phyloP scores from a whole-genome alignment of 2,113 vertebrate genomes.

The Ancistrus triradiatus region DNA sequence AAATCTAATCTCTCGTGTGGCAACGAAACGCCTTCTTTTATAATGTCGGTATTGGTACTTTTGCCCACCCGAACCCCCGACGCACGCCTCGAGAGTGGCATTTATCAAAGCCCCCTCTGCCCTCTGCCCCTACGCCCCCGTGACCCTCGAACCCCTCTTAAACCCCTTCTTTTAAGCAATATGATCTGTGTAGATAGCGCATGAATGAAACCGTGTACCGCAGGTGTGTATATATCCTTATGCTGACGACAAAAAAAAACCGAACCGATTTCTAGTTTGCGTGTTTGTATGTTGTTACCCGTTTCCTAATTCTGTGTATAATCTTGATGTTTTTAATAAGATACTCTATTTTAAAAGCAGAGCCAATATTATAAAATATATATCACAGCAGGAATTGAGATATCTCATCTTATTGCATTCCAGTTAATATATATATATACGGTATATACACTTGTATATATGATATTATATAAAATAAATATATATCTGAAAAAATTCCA shows the following conservation, averaged over 20 bases:
- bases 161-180: slow-evolving; percentile 99
- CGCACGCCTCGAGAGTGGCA: not conserved
- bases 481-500: slow-evolving; percentile 57
- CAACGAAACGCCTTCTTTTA: slow-evolving; percentile 56
- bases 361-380: slow-evolving; percentile 89
- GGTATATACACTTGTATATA: slow-evolving; percentile 38
- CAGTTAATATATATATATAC: slow-evolving; percentile 66
- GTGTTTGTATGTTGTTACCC: slow-evolving; percentile 99
- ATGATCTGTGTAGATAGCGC: slow-evolving; percentile 99
- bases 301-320: slow-evolving; percentile 99
- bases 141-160: slow-evolving; percentile 68
- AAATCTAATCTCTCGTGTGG: slow-evolving; percentile 53
- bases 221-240: slow-evolving; percentile 98
- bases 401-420: slow-evolving; percentile 93
- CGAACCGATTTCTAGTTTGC: slow-evolving; percentile 98
- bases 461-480: slow-evolving; percentile 14
- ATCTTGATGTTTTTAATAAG: slow-evolving; percentile 99
- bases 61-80: slow-evolving; percentile 1
- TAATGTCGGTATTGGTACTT: slow-evolving; percentile 40
- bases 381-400: slow-evolving; percentile 78
- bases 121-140: slow-evolving; percentile 27
- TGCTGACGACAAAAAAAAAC: slow-evolving; percentile 84
- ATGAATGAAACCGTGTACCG: slow-evolving; percentile 97
- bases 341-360: slow-evolving; percentile 99
- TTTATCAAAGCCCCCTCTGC: slow-evolving; percentile 46